Evolutionary conservation across 2,797 vertebrate species (phyloP).

Genomic region (Avahi laniger): DNA sequence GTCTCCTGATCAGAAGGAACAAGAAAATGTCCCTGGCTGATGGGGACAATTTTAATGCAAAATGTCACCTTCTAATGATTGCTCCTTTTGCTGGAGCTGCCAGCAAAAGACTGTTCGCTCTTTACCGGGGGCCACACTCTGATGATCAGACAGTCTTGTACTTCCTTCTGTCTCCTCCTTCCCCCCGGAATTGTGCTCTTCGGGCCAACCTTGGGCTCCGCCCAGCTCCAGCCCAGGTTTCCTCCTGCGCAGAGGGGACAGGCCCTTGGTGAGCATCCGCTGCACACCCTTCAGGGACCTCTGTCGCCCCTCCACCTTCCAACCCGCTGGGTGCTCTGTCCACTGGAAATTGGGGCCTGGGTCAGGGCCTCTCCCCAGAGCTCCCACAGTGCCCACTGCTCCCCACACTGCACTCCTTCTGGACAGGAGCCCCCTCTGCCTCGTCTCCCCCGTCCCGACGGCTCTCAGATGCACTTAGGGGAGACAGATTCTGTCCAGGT

Average conservation of each 20-base stretch:
- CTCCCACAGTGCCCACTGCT: rapidly evolving
- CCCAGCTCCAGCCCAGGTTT: not conserved
- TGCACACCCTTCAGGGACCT: not conserved
- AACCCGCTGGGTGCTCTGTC: not conserved
- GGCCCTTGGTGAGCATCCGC: not conserved
- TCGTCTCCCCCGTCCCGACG: not conserved
- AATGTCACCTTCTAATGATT: constrained; percentile 71
- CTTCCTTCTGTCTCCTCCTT: not conserved
- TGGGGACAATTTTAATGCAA: constrained; percentile 75
- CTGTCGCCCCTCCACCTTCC: not conserved
- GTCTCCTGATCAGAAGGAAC: constrained; percentile 72
- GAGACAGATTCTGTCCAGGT: not conserved
- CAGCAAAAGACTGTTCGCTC: constrained; percentile 47
- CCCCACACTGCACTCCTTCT: not conserved
- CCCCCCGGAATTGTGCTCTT: not conserved
- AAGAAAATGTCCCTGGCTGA: constrained; percentile 77
- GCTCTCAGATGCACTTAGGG: not conserved
- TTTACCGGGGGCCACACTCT: constrained; percentile 45
- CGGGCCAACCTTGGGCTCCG: not conserved
- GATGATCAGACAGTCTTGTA: constrained; percentile 59
- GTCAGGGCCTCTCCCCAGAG: not conserved
- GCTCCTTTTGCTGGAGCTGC: constrained; percentile 46
- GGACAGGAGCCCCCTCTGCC: not conserved
- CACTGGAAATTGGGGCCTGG: not conserved
- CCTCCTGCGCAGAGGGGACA: not conserved